Percentiles rank a stretch among this genome's conserved stretches.
These are phyloP conservation scores for Herpailurus yagouaroundi DNA, from an alignment of 2,113 vertebrate species.

Conservation along the genomic window DNA sequence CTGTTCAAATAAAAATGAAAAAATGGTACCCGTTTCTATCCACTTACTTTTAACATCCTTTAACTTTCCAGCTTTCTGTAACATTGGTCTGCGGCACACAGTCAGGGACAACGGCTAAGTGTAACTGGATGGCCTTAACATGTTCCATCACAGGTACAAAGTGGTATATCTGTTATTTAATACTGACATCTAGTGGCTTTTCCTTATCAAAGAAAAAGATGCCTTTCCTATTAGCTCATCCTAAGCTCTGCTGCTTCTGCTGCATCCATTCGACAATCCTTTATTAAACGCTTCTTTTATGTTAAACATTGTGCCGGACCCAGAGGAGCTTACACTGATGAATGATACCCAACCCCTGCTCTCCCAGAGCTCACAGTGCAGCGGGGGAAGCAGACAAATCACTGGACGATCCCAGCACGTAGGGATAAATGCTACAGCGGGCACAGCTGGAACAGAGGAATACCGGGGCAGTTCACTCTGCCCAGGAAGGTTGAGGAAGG, in stretches of 20 bases:
- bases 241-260: background rate
- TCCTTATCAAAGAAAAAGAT: slow-evolving; percentile 18
- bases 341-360: background rate
- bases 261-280: background rate
- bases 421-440: background rate
- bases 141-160: background rate
- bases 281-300: slow-evolving; percentile 50
- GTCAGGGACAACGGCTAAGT: background rate
- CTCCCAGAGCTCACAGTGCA: background rate
- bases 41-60: slow-evolving; percentile 2
- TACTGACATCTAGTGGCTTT: slow-evolving; percentile 80
- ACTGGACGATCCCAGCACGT: background rate
- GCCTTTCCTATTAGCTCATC: background rate
- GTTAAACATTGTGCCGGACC: background rate
- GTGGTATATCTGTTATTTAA: slow-evolving; percentile 64
- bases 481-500: background rate
- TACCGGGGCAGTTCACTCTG: background rate
- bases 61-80: slow-evolving; percentile 21
- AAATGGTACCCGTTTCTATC: background rate
- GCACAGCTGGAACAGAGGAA: background rate
- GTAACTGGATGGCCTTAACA: background rate
- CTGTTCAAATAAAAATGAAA: background rate
- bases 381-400: background rate
- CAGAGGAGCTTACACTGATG: background rate
- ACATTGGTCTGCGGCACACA: background rate